Evolutionary conservation across 1,140 invertebrate genomes (phyloP).

Genomic region (Philopotamus ludificatus): DNA sequence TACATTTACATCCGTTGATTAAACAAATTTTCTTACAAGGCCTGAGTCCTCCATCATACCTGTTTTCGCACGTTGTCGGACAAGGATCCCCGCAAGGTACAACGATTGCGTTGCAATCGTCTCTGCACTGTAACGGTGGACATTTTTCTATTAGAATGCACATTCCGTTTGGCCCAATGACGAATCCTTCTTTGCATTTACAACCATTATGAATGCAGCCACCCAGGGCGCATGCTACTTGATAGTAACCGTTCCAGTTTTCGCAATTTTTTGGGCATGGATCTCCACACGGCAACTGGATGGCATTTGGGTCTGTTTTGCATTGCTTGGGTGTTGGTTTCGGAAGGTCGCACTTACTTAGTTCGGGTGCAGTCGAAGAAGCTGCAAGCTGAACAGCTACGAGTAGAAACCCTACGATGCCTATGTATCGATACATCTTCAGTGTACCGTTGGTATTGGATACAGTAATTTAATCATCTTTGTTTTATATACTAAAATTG

Average conservation of each 20-base stretch:
- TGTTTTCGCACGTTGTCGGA: slow-evolving; percentile 23
- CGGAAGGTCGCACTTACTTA: no score
- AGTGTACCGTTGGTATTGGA: no score
- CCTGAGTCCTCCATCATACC: not conserved
- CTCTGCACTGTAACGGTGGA: slow-evolving; percentile 6
- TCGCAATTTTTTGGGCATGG: slow-evolving; percentile 26
- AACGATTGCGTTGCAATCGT: slow-evolving; percentile 18
- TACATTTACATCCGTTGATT: slow-evolving; percentile 19
- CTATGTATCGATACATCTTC: no score
- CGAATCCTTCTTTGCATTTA: slow-evolving; percentile 12
- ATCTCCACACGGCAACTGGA: slow-evolving; percentile 18
- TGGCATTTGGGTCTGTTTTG: slow-evolving; percentile 16
- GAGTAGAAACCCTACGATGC: no score
- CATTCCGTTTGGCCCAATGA: not conserved
- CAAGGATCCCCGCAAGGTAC: slow-evolving; percentile 25
- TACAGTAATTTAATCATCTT: no score
- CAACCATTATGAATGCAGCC: slow-evolving; percentile 15
- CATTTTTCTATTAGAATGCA: slow-evolving; percentile 2
- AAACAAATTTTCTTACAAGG: not conserved
- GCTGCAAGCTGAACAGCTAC: no score
- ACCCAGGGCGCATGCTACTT: not conserved
- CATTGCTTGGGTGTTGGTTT: no score
- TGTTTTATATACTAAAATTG: no score
- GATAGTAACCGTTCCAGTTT: not conserved
- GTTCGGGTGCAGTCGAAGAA: no score